A percentile compares a stretch with the other conserved stretches of the same genome.
phyloP scores from a whole-genome alignment of 1,140 invertebrate genomes.

The Drosophila sucinea region DNA sequence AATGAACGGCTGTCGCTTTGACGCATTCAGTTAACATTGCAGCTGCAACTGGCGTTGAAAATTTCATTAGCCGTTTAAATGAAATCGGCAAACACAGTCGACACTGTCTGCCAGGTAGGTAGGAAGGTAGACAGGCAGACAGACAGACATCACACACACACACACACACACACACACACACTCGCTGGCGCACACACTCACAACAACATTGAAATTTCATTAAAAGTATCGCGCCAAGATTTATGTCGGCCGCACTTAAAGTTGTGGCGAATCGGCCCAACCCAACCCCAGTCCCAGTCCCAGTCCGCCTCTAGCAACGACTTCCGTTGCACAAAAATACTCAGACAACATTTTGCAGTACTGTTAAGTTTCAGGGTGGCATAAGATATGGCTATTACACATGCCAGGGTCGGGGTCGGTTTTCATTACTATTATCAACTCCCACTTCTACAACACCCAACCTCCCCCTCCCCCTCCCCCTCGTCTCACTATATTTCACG shows the following conservation, averaged over 20 bases:
- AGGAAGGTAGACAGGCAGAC: constrained; percentile 29
- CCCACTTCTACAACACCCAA: not conserved
- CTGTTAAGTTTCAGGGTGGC: constrained; percentile 32
- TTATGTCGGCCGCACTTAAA: constrained; percentile 73
- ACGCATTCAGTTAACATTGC: constrained; percentile 38
- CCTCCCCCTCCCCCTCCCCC: constrained; percentile 32
- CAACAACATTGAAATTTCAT: constrained; percentile 77
- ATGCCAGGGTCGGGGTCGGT: constrained; percentile 51
- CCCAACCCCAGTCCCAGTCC: too few species aligned
- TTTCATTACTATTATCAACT: constrained; percentile 43
- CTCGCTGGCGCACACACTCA: too few species aligned
- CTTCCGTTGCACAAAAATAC: constrained; percentile 73
- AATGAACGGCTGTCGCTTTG: constrained; percentile 22
- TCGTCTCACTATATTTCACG: constrained; percentile 36
- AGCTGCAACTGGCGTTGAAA: constrained; percentile 75
- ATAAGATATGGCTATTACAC: constrained; percentile 75
- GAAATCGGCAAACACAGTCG: constrained; percentile 67
- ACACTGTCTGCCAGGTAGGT: constrained; percentile 34
- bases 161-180: not conserved
- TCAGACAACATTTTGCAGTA: constrained; percentile 51
- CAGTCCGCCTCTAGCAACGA: constrained; percentile 38
- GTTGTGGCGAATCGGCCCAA: constrained; percentile 39
- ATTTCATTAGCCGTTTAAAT: constrained; percentile 76
- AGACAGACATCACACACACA: constrained; percentile 18
- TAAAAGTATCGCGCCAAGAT: constrained; percentile 73